A percentile compares a stretch with the other conserved stretches of the same genome.
Conservation (phyloP, 30 jellyfish, hydroid and myxozoan species). For the Mastigias papua region DNA sequence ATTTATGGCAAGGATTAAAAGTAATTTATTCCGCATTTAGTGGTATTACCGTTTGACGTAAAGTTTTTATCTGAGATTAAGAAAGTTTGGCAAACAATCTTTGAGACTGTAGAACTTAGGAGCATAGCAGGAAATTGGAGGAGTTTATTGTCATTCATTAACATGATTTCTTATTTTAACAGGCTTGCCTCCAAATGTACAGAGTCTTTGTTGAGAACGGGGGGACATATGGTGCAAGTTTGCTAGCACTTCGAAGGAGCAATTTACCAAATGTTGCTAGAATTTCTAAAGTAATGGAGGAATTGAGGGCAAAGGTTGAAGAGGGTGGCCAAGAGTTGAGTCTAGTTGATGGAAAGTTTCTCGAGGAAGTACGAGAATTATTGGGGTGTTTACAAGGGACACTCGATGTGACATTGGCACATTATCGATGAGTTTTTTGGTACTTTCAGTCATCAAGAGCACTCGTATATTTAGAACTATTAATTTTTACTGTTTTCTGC, state of each 20-base stretch:
- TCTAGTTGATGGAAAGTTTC: conserved; percentile 67
- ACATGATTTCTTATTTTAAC: too few species aligned
- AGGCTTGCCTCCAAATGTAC: conserved; percentile 70
- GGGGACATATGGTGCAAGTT: conserved; percentile 71
- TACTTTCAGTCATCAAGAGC: not conserved
- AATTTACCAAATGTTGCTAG: conserved; percentile 41
- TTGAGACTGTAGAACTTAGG: too few species aligned
- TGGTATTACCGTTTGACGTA: too few species aligned
- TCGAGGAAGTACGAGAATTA: conserved; percentile 65
- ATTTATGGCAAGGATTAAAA: too few species aligned
- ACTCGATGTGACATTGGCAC: conserved; percentile 44
- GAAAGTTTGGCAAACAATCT: too few species aligned
- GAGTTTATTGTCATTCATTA: too few species aligned
- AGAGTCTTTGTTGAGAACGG: conserved; percentile 46
- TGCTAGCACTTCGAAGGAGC: conserved; percentile 71
- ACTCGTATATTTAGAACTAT: not conserved
- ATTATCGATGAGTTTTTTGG: conserved; percentile 25
- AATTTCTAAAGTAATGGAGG: conserved; percentile 60
- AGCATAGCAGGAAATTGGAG: too few species aligned
- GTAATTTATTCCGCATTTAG: too few species aligned
- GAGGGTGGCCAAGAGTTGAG: conserved; percentile 70
- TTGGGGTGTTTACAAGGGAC: conserved; percentile 66
- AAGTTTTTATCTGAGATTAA: too few species aligned
- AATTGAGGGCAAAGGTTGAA: conserved; percentile 53
- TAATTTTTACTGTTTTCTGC: too few species aligned